phyloP scores from a whole-genome alignment of 2,888 invertebrate species.

The Aspidiotus destructor region DNA sequence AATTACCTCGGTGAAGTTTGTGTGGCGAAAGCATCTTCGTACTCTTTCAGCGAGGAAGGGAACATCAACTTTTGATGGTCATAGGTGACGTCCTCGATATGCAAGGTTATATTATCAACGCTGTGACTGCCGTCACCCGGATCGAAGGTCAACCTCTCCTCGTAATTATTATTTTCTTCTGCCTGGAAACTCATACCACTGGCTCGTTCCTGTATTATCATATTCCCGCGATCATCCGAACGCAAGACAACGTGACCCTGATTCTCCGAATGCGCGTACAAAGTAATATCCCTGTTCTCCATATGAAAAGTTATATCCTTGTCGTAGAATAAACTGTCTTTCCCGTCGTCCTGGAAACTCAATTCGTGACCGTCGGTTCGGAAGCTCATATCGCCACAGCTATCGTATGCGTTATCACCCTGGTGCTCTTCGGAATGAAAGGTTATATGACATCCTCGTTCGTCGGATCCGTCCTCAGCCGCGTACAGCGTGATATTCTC shows the following conservation, averaged over 20 bases:
- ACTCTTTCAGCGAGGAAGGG: conserved; percentile 5
- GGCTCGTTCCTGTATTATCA: conserved; percentile 17
- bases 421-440: conserved; percentile 16
- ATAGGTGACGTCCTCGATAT: conserved; percentile 21
- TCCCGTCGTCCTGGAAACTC: not conserved
- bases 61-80: conserved; percentile 24
- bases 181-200: conserved; percentile 16
- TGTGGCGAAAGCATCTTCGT: conserved; percentile 18
- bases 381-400: conserved; percentile 16
- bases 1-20: conserved; percentile 23
- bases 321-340: conserved; percentile 13
- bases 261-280: conserved; percentile 27
- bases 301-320: conserved; percentile 24
- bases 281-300: conserved; percentile 23
- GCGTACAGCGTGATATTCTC: conserved; percentile 25
- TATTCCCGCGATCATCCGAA: conserved; percentile 25
- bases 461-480: conserved; percentile 16
- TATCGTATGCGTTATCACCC: conserved; percentile 2
- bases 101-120: conserved; percentile 20
- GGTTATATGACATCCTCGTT: conserved; percentile 16
- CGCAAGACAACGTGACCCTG: conserved; percentile 28
- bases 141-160: conserved; percentile 19
- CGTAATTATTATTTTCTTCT: conserved; percentile 27
- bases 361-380: not conserved
- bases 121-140: conserved; percentile 3